These are phyloP conservation scores for Serrognathus titanus DNA, from an alignment of 2,888 invertebrate genomes.

Conservation along the genomic window DNA sequence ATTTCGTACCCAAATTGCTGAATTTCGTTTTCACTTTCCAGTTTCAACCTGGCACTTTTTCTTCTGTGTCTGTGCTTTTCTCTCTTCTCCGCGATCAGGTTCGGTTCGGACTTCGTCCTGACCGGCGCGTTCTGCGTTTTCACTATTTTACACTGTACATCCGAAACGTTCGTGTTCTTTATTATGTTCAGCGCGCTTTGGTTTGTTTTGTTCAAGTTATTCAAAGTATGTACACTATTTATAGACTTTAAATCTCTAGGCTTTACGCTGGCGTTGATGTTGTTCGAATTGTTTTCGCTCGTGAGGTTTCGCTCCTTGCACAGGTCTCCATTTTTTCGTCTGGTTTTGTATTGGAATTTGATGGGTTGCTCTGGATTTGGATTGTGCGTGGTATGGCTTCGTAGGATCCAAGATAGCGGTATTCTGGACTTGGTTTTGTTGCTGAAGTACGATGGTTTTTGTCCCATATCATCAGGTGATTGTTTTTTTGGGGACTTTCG, in stretches of 20 bases:
- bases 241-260: slow-evolving; percentile 21
- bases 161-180: slow-evolving; percentile 29
- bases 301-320: slow-evolving; percentile 8
- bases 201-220: slow-evolving; percentile 29
- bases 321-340: slow-evolving; percentile 33
- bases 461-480: slow-evolving; percentile 47
- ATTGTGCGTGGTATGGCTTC: slow-evolving; percentile 49
- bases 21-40: slow-evolving; percentile 35
- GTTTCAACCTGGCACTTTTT: slow-evolving; percentile 39
- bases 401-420: slow-evolving; percentile 72
- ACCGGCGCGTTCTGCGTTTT: slow-evolving; percentile 33
- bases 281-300: slow-evolving; percentile 19
- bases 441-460: slow-evolving; percentile 51
- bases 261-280: slow-evolving; percentile 4
- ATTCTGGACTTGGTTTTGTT: slow-evolving; percentile 57
- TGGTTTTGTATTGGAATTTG: slow-evolving; percentile 46
- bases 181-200: slow-evolving; percentile 26
- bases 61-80: slow-evolving; percentile 51
- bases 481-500: not conserved
- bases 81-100: slow-evolving; percentile 51
- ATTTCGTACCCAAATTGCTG: slow-evolving; percentile 73
- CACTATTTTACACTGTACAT: slow-evolving; percentile 31
- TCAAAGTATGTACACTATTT: slow-evolving; percentile 23
- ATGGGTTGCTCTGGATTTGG: slow-evolving; percentile 47
- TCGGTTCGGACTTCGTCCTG: slow-evolving; percentile 55